Base-by-base conservation (phyloP, 2,797 vertebrate species). In the Dendrocincla tyrannina region DNA sequence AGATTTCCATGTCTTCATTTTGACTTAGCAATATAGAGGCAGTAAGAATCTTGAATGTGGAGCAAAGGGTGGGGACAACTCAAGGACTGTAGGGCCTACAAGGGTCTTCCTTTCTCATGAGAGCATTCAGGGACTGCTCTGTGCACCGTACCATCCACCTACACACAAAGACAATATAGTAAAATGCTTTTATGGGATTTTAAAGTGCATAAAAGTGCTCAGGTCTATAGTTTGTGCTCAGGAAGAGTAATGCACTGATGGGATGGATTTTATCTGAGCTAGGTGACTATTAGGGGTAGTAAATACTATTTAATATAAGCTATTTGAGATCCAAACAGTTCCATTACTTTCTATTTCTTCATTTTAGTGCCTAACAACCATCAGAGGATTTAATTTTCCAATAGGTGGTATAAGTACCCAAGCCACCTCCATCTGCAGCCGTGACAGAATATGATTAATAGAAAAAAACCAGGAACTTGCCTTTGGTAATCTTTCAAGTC, bases 1-100 rank as follows among this genome's bases (percentile, higher is more conserved):
- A 97, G 95, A 97, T 96, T 96, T 97, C 96, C 96, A 97, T 97
- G 96, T 90, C 94, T 96, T 97, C 93, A 95, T 92, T 95, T 85
- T 90, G 79, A 81, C 82, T 95, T 85, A 88, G 77, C 63, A 79
- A 68, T 88, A 77, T 33, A 46, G 63, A 66, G 63, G 16, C 16
- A 46, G 23, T 46, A 46, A 46, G 32, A 66, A 33, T 46, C 32
- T 46, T 46, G 86, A 92, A 55, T 27, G 39, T 24, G 64, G 64
- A 84, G 67, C n/a, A n/a, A 63, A 39, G 63, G 41, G 44, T 74
- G 63, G 52, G 76, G 66, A 49, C 47, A 77, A 1, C 49, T 82
- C 35, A 23, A 89, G 53, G 37, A 22, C 63, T 60, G 20, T 6
- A 69, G 46, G 41, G 28, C 82, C 58, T 81, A 42, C 59, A 8